Evolutionary conservation across 2,797 vertebrate species (phyloP), one percentile per base, ranked within the genome.

Genomic region (Remorina albescens): DNA sequence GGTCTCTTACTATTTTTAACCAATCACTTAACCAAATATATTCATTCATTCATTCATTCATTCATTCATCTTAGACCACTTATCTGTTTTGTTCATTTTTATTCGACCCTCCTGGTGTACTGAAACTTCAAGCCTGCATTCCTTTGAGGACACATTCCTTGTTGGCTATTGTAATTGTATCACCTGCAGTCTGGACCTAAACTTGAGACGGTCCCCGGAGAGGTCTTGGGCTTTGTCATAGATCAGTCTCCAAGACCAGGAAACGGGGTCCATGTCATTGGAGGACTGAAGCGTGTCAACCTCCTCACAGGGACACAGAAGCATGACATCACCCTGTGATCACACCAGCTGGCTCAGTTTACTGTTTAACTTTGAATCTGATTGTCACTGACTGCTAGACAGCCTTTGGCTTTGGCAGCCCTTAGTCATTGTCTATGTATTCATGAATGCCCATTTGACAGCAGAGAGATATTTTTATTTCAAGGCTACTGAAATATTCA

Each of bases 311-410:
- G 55, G 51, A 69, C 66, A 59, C 47, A 23, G 51, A 16, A 13
- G 66, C 51, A 62, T 83, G 75, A 72, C 58, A 66, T 84, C 69
- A 76, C 26, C 46, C 6, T 67, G 56, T 72, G 28, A 72, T 72
- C 63, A 67, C 78, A 56, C 65, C 55, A 21, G 55, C 32, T 51
- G 59, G 55, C 57, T 61, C 25, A 23, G 67, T 67, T 79, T 67
- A 58, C 55, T 54, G 6, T 36, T 59, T 39, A 55, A 53, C 49
- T 64, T 53, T 80, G 42, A 69, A 34, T 81, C 13, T 39, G 36
- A 72, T 73, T 78, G 54, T 50, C 44, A 72, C 34, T 54, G 62
- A 50, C 51, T 67, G 56, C 11, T 39, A 47, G 67, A 71, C 53
- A 25, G 34, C 61, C 21, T 25, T 44, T 32, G 50, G 55, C 50